Percentiles rank a stretch among this genome's conserved stretches.
Conservation (phyloP, 2,113 vertebrate genomes). For the Aegithalos caudatus region DNA sequence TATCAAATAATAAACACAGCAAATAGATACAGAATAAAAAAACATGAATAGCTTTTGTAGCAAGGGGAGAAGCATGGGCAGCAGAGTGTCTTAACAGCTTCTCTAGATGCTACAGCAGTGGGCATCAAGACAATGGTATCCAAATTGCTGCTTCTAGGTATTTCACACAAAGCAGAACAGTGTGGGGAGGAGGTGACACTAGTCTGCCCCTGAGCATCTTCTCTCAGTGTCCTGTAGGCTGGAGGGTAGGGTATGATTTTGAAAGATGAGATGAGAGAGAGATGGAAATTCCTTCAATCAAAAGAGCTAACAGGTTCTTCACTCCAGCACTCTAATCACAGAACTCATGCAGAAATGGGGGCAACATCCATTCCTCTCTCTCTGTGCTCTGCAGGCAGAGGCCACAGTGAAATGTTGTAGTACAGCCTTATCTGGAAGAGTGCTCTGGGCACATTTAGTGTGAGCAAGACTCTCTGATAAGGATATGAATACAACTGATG, state of each 20-base stretch:
- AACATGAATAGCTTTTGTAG: neutral
- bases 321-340: neutral
- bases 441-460: neutral
- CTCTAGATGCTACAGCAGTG: neutral
- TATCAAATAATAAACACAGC: neutral
- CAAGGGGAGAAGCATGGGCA: neutral
- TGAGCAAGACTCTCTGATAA: neutral
- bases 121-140: neutral
- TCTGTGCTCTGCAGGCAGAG: neutral
- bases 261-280: neutral
- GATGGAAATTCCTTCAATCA: neutral
- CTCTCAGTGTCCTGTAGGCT: neutral
- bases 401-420: neutral
- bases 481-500: neutral
- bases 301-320: neutral
- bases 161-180: neutral
- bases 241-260: neutral
- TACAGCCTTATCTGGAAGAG: neutral
- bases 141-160: neutral
- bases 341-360: neutral
- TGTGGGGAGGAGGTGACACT: neutral
- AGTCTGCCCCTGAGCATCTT: neutral
- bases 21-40: neutral
- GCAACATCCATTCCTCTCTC: neutral
- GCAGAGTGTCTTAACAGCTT: neutral